Base-by-base conservation (phyloP, 2,113 vertebrate genomes). In the Nothoprocta perdicaria region DNA sequence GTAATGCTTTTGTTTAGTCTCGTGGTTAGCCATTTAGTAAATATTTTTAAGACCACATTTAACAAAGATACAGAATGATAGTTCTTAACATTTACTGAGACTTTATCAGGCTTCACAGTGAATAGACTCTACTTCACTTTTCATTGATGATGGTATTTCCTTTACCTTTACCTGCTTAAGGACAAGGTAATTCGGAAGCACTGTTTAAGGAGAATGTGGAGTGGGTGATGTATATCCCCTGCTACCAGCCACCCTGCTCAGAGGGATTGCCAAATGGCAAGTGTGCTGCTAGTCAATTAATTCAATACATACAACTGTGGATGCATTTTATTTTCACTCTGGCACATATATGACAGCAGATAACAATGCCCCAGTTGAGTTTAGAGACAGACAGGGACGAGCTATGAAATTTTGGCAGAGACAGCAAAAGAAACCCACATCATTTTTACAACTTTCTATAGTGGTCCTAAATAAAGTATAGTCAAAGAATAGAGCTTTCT, bases 1-100 rank as follows among this genome's bases (percentile, higher is more conserved):
- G 95, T 96, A 96, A 95, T 96, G 92, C 95, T 95, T 96, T 96
- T 97, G 96, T 97, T 97, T 97, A 97, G 96, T 97, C 96, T 97
- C 53, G 95, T 91, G 96, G 95, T 96, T 97, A 95, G 76, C 91
- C 94, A 91, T 96, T 95, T 95, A 93, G 89, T 97, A 97, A 97
- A 96, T 96, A 96, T 96, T 97, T 96, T 97, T 93, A 95, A 95
- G 92, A 91, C 79, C 69, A 89, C 86, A 82, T 96, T 93, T 95
- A 89, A 90, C 85, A 81, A 94, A 95, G 96, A 92, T 94, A 94
- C 66, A 77, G 81, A 86, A 94, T 67, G 72, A 86, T 94, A 95
- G 86, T 92, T 83, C 60, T 84, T 96, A 87, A 38, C 41, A 41
- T 96, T 96, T 90, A 83, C 68, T 53, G 78, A 68, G 78, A 18